phyloP scores from a whole-genome alignment of 2,113 vertebrate species.

The Pionites leucogaster region DNA sequence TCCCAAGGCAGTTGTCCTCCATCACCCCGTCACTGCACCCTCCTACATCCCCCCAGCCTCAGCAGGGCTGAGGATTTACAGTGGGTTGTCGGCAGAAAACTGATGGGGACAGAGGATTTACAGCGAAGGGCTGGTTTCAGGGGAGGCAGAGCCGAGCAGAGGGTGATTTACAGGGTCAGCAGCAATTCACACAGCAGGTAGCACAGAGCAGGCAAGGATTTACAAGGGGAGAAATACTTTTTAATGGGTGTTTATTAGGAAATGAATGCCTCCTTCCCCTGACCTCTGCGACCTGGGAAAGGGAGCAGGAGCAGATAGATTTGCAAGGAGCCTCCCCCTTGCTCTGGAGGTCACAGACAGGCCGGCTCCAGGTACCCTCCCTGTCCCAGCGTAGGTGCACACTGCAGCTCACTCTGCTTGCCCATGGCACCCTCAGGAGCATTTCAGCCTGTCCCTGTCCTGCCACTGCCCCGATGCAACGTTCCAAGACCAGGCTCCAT shows the following conservation, averaged over 20 bases:
- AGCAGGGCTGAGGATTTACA: not conserved
- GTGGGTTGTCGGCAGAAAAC: not conserved
- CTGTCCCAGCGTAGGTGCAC: not conserved
- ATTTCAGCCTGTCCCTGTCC: not conserved
- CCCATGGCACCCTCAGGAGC: not conserved
- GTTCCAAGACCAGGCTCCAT: not conserved
- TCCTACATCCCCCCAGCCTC: not conserved
- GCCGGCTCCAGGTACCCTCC: not conserved
- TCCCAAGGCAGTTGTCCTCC: not conserved
- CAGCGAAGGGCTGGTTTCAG: not conserved
- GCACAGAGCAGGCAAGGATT: not conserved
- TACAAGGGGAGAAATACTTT: not conserved
- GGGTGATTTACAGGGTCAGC: constrained; percentile 34
- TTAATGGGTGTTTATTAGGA: not conserved
- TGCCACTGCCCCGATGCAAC: fast-evolving
- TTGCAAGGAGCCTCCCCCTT: not conserved
- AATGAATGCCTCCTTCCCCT: not conserved
- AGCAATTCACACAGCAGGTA: constrained; percentile 35
- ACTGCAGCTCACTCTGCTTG: not conserved
- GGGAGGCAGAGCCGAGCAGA: not conserved
- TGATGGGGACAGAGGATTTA: not conserved
- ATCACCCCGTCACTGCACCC: not conserved
- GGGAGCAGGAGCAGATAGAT: not conserved
- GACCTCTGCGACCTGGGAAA: not conserved
- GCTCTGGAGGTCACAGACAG: not conserved